A percentile compares a stretch with the other conserved stretches of the same genome.
phyloP scores from a whole-genome alignment of 2,113 vertebrate genomes.

The Larimichthys crocea region DNA sequence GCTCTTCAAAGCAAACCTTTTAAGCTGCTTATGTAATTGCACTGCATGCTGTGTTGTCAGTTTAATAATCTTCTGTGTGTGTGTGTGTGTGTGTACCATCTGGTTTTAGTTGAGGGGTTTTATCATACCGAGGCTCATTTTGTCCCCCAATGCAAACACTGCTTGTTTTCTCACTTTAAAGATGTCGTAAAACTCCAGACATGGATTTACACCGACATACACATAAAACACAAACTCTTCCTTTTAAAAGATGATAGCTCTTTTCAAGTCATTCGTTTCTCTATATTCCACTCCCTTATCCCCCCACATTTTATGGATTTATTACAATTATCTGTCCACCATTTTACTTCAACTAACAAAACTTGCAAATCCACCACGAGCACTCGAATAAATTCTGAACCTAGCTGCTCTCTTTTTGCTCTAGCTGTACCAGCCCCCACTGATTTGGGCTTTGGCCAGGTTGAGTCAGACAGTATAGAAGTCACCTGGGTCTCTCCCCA shows the following conservation, averaged over 20 bases:
- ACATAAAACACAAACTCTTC: conserved; percentile 9
- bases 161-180: conserved; percentile 62
- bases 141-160: conserved; percentile 33
- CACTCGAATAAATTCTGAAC: neutral
- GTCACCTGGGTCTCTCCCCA: conserved; percentile 90
- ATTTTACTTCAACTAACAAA: neutral
- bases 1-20: conserved; percentile 42
- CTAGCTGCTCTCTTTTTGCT: conserved; percentile 18
- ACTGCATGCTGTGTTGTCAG: conserved; percentile 44
- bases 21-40: conserved; percentile 48
- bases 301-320: neutral
- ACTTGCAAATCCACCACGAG: neutral
- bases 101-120: conserved; percentile 55
- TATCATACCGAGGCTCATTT: conserved; percentile 48
- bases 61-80: conserved; percentile 33
- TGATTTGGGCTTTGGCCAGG: conserved; percentile 88
- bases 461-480: conserved; percentile 88
- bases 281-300: neutral
- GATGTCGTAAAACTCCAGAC: conserved; percentile 50
- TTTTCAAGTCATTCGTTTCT: neutral
- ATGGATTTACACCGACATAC: conserved; percentile 35
- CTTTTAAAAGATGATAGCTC: neutral
- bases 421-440: conserved; percentile 94
- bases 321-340: neutral
- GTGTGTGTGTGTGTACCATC: conserved; percentile 52